Evolutionary conservation across 1,140 invertebrate species (phyloP).

Genomic region (Sipha flava): DNA sequence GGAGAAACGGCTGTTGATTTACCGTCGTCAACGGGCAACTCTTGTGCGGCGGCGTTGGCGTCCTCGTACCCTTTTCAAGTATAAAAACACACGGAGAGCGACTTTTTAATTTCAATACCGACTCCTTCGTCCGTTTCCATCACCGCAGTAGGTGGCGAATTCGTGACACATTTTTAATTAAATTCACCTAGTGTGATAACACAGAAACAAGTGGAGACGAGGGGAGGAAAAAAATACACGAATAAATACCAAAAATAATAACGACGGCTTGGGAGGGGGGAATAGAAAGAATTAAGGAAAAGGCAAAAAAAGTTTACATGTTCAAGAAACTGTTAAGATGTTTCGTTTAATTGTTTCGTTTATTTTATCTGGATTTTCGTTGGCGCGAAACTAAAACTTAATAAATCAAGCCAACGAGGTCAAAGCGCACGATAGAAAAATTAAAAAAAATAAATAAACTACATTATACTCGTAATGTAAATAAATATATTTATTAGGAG

Average conservation of each 20-base stretch:
- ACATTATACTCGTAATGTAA: neutral
- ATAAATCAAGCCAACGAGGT: neutral
- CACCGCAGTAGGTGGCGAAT: neutral
- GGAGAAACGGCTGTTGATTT: neutral
- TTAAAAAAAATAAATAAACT: neutral
- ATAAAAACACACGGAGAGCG: neutral
- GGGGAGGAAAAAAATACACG: neutral
- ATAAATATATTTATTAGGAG: too few species aligned
- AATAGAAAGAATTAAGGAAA: too few species aligned
- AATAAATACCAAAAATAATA: neutral
- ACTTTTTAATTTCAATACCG: neutral
- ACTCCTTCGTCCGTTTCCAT: neutral
- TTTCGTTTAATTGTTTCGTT: neutral
- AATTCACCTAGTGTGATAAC: neutral
- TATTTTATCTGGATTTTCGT: neutral
- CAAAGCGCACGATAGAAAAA: neutral
- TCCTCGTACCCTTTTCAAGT: too few species aligned
- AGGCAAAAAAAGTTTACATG: neutral
- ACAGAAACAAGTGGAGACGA: too few species aligned
- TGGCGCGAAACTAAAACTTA: neutral
- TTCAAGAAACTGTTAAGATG: slow-evolving; percentile 6
- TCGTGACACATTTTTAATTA: slow-evolving; percentile 4
- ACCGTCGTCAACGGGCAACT: neutral
- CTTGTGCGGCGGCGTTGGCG: too few species aligned
- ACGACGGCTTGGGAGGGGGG: too few species aligned